A percentile compares a stretch with the other conserved stretches of the same genome.
Conservation (phyloP, 2,113 vertebrate genomes). For the Ageneiosus marmoratus region DNA sequence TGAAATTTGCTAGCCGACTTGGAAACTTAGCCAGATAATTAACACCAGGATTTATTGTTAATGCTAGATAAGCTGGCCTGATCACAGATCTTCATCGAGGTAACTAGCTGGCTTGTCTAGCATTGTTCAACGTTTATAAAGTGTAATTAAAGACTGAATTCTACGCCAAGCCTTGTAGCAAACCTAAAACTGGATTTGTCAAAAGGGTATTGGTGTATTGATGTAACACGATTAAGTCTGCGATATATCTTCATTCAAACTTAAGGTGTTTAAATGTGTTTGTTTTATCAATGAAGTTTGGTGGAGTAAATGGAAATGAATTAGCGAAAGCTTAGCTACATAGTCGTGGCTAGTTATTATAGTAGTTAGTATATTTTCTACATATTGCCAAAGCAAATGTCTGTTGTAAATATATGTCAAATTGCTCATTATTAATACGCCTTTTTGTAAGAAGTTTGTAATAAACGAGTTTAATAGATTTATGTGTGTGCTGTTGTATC, state of each 20-base stretch:
- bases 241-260: not conserved
- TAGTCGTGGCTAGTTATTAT: not conserved
- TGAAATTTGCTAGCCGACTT: not conserved
- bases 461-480: conserved; percentile 35
- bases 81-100: not conserved
- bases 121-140: not conserved
- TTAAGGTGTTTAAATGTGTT: not conserved
- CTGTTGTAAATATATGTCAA: conserved; percentile 21
- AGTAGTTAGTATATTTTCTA: conserved; percentile 32
- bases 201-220: not conserved
- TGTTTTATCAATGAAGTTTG: not conserved
- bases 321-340: not conserved
- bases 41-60: not conserved
- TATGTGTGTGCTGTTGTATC: not conserved
- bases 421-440: not conserved
- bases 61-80: not conserved
- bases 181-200: not conserved
- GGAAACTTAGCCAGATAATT: no score
- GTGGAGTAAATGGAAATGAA: not conserved
- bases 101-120: not conserved
- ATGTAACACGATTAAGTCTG: not conserved
- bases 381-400: not conserved
- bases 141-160: not conserved
- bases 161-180: not conserved
- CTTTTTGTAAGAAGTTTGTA: conserved; percentile 33